Evolutionary conservation across 2,113 vertebrate species (phyloP), one percentile per base, ranked within the genome.

Genomic region (Fregata magnificens): DNA sequence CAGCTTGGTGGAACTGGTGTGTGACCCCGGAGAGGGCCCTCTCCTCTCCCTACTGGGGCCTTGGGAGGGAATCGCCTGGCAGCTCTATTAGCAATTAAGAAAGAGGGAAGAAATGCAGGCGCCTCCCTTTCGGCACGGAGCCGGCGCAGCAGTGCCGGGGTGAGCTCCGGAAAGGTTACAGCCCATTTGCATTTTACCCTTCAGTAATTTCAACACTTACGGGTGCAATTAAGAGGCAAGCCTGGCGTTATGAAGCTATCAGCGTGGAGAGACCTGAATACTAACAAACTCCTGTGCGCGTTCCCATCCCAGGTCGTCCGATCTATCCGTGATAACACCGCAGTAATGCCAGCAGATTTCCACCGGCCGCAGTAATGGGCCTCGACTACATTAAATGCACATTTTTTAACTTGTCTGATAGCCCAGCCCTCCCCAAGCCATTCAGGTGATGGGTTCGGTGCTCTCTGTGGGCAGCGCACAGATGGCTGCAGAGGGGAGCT

Each of bases 161-260:
- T 38, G 88, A 98, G 96, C 96, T 95, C 91, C 10, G 38, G 82
- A 95, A 96, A 98, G 97, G 95, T 97, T 95, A 96, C 86, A 94
- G 85, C 62, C 8, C 42, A 83, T 97, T 93, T 93, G 95, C 92
- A 95, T 98, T 97, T 98, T 96, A 94, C 93, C 90, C 97, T 97
- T 93, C 97, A 91, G 56, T 97, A 96, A 97, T 94, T 95, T 96
- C 92, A 81, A 80, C 92, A 90, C 97, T 98, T 97, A 97, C 0
- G 73, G 97, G 97, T 94, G 92, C 97, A 98, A 97, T 98, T 98
- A 95, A 97, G 95, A 34, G 8, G 73, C 59, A 62, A 88, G 90
- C 58, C 62, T 62, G 86, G 81, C 20, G 47, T 94, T 96, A 86
- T 47, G 91, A 92, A 96, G 67, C 91, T 21, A 72, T 85, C 45